A percentile compares a stretch with the other conserved stretches of the same genome.
These are phyloP conservation scores for Zaprionus kolodkinae DNA, from an alignment of 1,140 invertebrate genomes.

Conservation along the genomic window DNA sequence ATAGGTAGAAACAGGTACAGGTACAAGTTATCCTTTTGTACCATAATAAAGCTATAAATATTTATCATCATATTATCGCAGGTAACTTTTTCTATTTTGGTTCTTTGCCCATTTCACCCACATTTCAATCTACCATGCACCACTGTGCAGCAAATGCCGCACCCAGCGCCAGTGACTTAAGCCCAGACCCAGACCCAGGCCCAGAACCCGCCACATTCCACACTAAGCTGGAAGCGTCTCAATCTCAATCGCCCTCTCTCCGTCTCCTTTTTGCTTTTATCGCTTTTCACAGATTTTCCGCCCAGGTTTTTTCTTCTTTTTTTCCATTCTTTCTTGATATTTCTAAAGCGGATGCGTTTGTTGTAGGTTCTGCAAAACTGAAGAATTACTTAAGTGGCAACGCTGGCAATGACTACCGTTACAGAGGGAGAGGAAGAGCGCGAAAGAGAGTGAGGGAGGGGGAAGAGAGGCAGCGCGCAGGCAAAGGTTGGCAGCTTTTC, in stretches of 20 bases:
- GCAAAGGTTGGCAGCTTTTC: slow-evolving; percentile 32
- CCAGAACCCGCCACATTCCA: slow-evolving; percentile 30
- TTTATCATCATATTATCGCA: too few relatives aligned
- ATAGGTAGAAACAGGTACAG: not conserved
- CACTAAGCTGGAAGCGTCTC: slow-evolving; percentile 32
- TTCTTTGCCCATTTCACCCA: not conserved
- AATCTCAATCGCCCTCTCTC: not conserved
- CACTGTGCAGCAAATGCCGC: slow-evolving; percentile 52
- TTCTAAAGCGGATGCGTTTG: slow-evolving; percentile 11
- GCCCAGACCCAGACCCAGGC: slow-evolving; percentile 5
- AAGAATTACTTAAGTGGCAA: slow-evolving; percentile 59
- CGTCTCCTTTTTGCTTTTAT: slow-evolving; percentile 61
- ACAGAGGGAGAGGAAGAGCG: slow-evolving; percentile 10
- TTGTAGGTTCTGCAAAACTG: slow-evolving; percentile 19
- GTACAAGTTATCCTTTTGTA: too few relatives aligned
- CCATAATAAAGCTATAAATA: too few relatives aligned
- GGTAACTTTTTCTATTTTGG: not conserved
- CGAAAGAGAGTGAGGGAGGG: not conserved
- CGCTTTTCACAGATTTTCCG: slow-evolving; percentile 80
- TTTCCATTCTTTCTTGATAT: not conserved
- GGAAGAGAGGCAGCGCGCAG: slow-evolving; percentile 36
- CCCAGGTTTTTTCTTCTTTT: slow-evolving; percentile 1
- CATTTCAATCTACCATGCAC: not conserved
- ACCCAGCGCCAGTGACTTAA: slow-evolving; percentile 12
- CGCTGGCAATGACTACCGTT: slow-evolving; percentile 66